These are phyloP conservation scores for Tarsius wallacei DNA, from an alignment of 2,797 vertebrate genomes.

Conservation along the genomic window DNA sequence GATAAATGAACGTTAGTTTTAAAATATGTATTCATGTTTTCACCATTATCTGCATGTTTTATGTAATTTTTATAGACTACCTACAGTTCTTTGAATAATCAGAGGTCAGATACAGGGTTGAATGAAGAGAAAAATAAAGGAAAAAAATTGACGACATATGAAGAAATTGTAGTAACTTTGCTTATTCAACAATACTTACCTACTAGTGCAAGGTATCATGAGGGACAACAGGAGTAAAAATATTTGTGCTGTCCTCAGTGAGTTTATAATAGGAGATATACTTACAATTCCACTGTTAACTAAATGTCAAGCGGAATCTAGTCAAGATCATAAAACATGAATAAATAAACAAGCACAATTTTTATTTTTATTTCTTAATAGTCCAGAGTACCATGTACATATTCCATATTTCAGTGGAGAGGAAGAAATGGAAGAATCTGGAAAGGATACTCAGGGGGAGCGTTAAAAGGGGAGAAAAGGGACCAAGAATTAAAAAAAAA, in stretches of 20 bases:
- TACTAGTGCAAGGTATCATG: background rate
- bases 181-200: background rate
- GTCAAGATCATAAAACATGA: conserved; percentile 43
- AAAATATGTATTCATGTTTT: background rate
- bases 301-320: conserved; percentile 24
- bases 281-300: background rate
- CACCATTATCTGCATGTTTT: background rate
- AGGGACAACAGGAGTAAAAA: conserved; percentile 45
- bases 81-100: background rate
- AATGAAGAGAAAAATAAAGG: background rate
- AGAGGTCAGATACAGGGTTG: background rate
- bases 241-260: background rate
- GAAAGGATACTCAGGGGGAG: background rate
- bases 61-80: background rate
- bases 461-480: background rate
- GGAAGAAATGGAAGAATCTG: background rate
- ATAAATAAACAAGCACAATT: background rate
- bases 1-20: background rate
- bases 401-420: background rate
- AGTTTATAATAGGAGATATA: background rate
- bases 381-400: background rate
- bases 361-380: background rate
- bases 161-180: background rate
- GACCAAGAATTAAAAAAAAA: conserved; percentile 57
- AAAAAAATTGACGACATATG: background rate